Percentiles rank a stretch among this genome's conserved stretches.
phyloP scores from a whole-genome alignment of 2,113 vertebrate species.

The Pomatorhinus ruficollis region DNA sequence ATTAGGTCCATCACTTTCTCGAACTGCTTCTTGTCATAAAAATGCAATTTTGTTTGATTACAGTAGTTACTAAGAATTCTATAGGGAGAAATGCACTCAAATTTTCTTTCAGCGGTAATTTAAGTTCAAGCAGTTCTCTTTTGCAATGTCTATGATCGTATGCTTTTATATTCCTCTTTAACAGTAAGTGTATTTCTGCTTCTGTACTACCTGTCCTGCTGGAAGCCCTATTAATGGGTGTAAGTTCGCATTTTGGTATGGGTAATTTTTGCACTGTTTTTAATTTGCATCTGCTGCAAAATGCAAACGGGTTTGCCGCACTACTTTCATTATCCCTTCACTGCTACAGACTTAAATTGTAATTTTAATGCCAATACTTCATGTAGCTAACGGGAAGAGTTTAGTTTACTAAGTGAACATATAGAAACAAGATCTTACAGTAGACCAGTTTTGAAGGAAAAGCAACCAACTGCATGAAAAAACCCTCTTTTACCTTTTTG shows the following conservation, averaged over 20 bases:
- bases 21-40: background rate
- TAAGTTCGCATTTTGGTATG: background rate
- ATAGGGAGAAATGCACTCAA: background rate
- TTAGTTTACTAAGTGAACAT: background rate
- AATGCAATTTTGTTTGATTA: background rate
- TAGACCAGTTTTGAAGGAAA: background rate
- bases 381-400: background rate
- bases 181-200: background rate
- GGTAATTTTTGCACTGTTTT: background rate
- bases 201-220: background rate
- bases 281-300: background rate
- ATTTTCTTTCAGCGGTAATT: background rate
- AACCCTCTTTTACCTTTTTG: background rate
- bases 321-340: background rate
- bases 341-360: fast-evolving
- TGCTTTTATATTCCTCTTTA: background rate
- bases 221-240: background rate
- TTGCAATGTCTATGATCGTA: background rate
- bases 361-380: background rate
- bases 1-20: background rate
- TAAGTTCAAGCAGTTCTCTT: background rate
- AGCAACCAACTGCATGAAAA: background rate
- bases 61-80: background rate
- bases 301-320: background rate
- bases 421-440: fast-evolving